Evolutionary conservation across 2,113 vertebrate genomes (phyloP).

Genomic region (Ciconia maguari): DNA sequence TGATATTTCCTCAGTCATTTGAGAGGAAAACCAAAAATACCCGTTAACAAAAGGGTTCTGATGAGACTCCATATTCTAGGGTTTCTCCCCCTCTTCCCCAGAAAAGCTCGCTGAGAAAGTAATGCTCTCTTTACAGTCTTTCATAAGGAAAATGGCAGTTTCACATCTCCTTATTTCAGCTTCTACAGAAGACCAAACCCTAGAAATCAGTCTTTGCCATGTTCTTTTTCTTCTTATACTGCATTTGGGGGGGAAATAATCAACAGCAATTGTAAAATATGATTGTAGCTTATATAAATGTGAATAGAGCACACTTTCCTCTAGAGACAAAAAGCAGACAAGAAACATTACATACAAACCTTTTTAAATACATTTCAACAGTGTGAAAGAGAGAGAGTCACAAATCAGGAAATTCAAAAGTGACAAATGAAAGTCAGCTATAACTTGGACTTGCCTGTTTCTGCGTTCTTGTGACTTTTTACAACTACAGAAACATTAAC

Average conservation of each 20-base stretch:
- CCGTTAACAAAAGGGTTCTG: constrained; percentile 75
- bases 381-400: constrained; percentile 60
- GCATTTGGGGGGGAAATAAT: constrained; percentile 12
- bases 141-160: constrained; percentile 61
- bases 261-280: constrained; percentile 50
- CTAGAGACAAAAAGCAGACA: constrained; percentile 65
- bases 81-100: constrained; percentile 56
- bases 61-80: constrained; percentile 65
- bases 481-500: neutral
- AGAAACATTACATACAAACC: constrained; percentile 63
- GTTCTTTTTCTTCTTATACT: constrained; percentile 52
- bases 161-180: constrained; percentile 59
- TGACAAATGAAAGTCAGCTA: constrained; percentile 27
- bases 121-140: constrained; percentile 60
- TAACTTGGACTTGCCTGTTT: constrained; percentile 33
- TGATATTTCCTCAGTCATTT: constrained; percentile 69
- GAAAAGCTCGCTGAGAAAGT: constrained; percentile 70
- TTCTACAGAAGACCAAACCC: constrained; percentile 53
- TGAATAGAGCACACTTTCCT: constrained; percentile 58
- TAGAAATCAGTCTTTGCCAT: constrained; percentile 56
- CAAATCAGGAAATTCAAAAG: constrained; percentile 52
- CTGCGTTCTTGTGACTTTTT: constrained; percentile 38
- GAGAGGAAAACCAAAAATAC: constrained; percentile 76
- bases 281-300: constrained; percentile 75
- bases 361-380: constrained; percentile 66